A percentile compares a stretch with the other conserved stretches of the same genome.
These are phyloP conservation scores for Uropsilus gracilis DNA, from an alignment of 2,113 vertebrate genomes.

Conservation along the genomic window DNA sequence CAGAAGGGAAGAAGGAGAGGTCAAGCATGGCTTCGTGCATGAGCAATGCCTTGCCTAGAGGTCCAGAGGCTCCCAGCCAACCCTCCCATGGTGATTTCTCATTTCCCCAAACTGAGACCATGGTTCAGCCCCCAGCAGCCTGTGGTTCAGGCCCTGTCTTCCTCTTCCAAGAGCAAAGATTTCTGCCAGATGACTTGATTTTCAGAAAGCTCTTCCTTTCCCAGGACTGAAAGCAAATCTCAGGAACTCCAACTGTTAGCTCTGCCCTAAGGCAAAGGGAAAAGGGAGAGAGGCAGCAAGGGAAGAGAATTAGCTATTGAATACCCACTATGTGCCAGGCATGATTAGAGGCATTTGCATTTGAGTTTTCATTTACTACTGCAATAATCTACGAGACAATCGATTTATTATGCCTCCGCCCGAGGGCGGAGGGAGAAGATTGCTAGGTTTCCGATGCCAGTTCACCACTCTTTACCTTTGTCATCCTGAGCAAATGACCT, in stretches of 20 bases:
- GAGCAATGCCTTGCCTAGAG: background rate
- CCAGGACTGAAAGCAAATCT: background rate
- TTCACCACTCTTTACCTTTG: background rate
- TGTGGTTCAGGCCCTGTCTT: background rate
- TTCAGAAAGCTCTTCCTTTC: background rate
- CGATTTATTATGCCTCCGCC: background rate
- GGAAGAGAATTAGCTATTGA: background rate
- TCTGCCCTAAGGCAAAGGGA: background rate
- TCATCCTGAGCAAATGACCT: background rate
- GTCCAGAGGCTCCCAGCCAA: background rate
- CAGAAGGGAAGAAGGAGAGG: background rate
- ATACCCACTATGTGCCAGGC: background rate
- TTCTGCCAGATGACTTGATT: background rate
- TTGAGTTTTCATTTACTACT: rapidly evolving
- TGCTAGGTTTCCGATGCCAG: rapidly evolving
- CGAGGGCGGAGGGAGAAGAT: background rate
- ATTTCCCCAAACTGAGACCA: background rate
- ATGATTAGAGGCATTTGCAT: background rate
- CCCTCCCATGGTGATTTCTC: background rate
- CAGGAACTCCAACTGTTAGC: background rate
- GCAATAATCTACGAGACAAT: background rate
- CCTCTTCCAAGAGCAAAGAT: background rate
- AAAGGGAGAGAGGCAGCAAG: background rate
- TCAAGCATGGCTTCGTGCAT: background rate
- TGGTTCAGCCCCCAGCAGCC: background rate